A percentile compares a stretch with the other conserved stretches of the same genome.
Evolutionary conservation across 2,888 invertebrate genomes (phyloP).

Genomic region (Cosmopolites sordidus): DNA sequence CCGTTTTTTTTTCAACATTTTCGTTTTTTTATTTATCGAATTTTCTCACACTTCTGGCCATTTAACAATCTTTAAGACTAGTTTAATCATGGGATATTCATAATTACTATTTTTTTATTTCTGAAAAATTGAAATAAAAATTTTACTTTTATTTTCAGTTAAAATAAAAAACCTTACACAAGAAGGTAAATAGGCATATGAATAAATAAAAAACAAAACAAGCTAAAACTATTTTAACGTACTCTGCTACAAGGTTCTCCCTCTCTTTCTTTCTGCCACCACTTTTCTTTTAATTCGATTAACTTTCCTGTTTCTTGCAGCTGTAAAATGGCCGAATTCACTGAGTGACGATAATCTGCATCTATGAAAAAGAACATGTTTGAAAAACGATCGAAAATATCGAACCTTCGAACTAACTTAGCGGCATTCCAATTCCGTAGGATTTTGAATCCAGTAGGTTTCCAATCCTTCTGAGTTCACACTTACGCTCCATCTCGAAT

Average conservation of each 20-base stretch:
- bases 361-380: constrained; percentile 50
- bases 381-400: not conserved
- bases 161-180: too few relatives aligned
- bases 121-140: too few relatives aligned
- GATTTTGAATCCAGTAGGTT: constrained; percentile 82
- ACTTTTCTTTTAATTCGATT: constrained; percentile 75
- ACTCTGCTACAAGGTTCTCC: constrained; percentile 37
- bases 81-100: too few relatives aligned
- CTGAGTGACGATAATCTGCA: constrained; percentile 69
- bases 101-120: too few relatives aligned
- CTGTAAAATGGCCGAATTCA: constrained; percentile 82
- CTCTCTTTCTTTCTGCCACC: constrained; percentile 75
- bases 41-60: too few relatives aligned
- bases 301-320: constrained; percentile 85
- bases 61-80: too few relatives aligned
- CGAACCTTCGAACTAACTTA: constrained; percentile 59
- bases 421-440: constrained; percentile 88
- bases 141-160: too few relatives aligned
- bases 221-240: too few relatives aligned
- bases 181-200: too few relatives aligned
- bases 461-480: constrained; percentile 79
- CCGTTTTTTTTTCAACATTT: too few relatives aligned
- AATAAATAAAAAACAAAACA: too few relatives aligned
- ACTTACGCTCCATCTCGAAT: constrained; percentile 80
- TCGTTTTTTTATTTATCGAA: too few relatives aligned